phyloP scores from a whole-genome alignment of 2,797 vertebrate genomes.

The Psittacula echo region DNA sequence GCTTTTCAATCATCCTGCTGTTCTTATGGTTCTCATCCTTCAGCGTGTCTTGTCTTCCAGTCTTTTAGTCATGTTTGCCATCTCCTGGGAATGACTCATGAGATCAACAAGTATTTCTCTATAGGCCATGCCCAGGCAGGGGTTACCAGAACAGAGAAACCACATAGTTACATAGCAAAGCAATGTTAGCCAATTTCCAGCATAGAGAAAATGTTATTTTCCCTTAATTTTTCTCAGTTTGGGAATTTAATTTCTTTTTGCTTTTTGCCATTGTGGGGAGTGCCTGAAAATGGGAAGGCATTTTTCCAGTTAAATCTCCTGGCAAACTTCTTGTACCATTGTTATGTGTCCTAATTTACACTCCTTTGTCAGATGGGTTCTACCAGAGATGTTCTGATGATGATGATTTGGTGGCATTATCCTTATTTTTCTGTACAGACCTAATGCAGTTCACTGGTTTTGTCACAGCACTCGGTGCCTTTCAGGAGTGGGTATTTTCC shows the following conservation, averaged over 20 bases:
- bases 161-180: conserved; percentile 30
- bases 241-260: conserved; percentile 50
- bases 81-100: conserved; percentile 49
- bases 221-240: conserved; percentile 17
- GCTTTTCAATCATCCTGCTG: neutral
- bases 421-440: neutral
- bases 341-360: conserved; percentile 50
- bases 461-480: neutral
- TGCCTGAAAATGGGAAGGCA: conserved; percentile 51
- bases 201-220: conserved; percentile 30
- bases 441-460: neutral
- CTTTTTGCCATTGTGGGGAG: conserved; percentile 34
- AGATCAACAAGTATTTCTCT: conserved; percentile 21
- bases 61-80: conserved; percentile 26
- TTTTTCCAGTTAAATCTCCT: conserved; percentile 52
- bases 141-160: conserved; percentile 68
- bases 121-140: conserved; percentile 41
- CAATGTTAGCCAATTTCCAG: conserved; percentile 21
- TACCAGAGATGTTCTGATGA: neutral
- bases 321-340: conserved; percentile 51
- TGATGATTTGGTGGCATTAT: neutral
- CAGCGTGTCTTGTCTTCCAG: neutral
- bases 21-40: neutral
- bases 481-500: neutral
- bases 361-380: conserved; percentile 25